These are phyloP conservation scores for Cylindroiulus punctatus DNA, from an alignment of 2,888 invertebrate species.

Conservation along the genomic window DNA sequence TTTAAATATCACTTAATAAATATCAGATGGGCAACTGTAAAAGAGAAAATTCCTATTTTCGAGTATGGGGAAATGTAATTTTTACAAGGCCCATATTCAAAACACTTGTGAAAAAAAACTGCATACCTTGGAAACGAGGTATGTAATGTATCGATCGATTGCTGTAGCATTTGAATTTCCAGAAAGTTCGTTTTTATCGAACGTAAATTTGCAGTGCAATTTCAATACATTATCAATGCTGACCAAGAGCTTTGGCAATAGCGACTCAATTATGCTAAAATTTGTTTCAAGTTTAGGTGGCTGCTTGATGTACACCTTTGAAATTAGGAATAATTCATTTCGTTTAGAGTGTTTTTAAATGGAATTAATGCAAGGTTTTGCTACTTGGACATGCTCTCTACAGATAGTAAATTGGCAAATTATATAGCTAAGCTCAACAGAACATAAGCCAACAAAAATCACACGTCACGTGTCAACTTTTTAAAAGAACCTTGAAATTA, in stretches of 20 bases:
- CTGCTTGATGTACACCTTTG: neutral
- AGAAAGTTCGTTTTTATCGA: neutral
- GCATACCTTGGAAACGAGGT: neutral
- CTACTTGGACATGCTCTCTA: too few relatives aligned
- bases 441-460: neutral
- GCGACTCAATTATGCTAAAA: neutral
- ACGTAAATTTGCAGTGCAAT: neutral
- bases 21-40: neutral
- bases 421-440: neutral
- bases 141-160: neutral
- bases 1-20: slow-evolving; percentile 34
- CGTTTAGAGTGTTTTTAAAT: too few relatives aligned
- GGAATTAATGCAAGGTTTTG: too few relatives aligned
- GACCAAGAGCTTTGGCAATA: neutral
- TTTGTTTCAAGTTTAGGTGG: neutral
- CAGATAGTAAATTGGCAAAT: neutral
- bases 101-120: neutral
- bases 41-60: slow-evolving; percentile 6
- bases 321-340: too few relatives aligned
- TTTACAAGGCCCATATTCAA: neutral
- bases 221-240: neutral
- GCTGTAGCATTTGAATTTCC: neutral
- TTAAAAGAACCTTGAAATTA: neutral
- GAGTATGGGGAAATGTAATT: neutral
- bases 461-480: neutral